These are phyloP conservation scores for Acanthoscelides obtectus DNA, from an alignment of 2,888 invertebrate genomes.

Conservation along the genomic window DNA sequence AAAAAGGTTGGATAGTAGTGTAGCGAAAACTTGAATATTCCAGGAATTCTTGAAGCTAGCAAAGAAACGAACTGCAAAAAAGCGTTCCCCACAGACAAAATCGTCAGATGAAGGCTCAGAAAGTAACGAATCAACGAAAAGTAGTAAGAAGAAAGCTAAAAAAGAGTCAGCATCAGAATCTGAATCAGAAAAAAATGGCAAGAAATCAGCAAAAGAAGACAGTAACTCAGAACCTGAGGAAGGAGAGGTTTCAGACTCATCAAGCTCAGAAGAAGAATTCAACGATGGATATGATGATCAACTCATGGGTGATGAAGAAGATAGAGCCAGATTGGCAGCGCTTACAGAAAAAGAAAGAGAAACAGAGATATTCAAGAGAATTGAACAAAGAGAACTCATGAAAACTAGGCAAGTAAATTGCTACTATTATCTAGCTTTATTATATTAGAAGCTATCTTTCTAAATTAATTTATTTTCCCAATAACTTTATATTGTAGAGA, in stretches of 20 bases:
- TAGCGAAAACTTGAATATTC: slow-evolving; percentile 4
- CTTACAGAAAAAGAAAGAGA: slow-evolving; percentile 97
- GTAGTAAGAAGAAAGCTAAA: slow-evolving; percentile 35
- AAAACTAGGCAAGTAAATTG: slow-evolving; percentile 68
- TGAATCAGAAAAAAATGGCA: slow-evolving; percentile 48
- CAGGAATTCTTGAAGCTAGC: slow-evolving; percentile 79
- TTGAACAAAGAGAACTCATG: slow-evolving; percentile 90
- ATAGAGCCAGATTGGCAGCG: slow-evolving; percentile 80
- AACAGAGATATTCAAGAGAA: slow-evolving; percentile 94
- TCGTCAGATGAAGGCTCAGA: slow-evolving; percentile 42
- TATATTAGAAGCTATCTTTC: no score
- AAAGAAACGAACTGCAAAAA: slow-evolving; percentile 69
- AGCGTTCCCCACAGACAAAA: slow-evolving; percentile 42
- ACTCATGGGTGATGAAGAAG: slow-evolving; percentile 95
- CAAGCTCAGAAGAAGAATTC: slow-evolving; percentile 77
- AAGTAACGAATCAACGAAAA: slow-evolving; percentile 39
- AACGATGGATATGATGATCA: slow-evolving; percentile 97
- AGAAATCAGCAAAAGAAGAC: slow-evolving; percentile 38
- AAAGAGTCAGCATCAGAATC: slow-evolving; percentile 35
- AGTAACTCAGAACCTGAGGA: slow-evolving; percentile 74
- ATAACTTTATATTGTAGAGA: no score
- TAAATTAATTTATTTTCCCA: no score
- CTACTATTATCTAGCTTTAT: no score
- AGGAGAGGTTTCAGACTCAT: slow-evolving; percentile 76
- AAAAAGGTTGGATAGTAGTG: background rate